These are phyloP conservation scores for Spinus olivaceus DNA, from an alignment of 2,797 vertebrate genomes.

Conservation along the genomic window DNA sequence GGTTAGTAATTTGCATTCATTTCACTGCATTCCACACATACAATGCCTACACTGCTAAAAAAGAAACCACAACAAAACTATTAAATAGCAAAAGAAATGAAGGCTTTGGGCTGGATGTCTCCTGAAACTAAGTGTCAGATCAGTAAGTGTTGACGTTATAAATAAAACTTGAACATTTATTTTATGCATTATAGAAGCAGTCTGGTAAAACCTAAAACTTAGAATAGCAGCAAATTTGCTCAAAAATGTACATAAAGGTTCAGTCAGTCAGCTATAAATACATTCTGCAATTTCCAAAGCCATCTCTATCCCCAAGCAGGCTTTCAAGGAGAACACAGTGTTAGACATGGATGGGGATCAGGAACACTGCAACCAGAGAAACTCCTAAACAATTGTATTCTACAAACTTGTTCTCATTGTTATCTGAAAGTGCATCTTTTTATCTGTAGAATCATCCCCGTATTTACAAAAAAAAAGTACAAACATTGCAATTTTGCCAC, in stretches of 20 bases:
- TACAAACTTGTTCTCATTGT: not conserved
- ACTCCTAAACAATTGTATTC: not conserved
- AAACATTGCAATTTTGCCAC: conserved; percentile 16
- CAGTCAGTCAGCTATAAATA: conserved; percentile 30
- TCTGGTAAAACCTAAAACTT: conserved; percentile 1
- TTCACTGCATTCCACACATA: not conserved
- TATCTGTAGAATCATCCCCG: conserved; percentile 49
- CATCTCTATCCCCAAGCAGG: not conserved
- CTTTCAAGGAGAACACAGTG: not conserved
- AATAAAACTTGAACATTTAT: conserved; percentile 27
- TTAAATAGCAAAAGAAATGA: not conserved
- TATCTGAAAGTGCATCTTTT: conserved; percentile 57
- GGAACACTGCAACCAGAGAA: not conserved
- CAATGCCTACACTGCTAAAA: not conserved
- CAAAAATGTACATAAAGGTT: not conserved
- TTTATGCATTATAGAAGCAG: not conserved
- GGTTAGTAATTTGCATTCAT: not conserved
- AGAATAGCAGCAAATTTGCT: conserved; percentile 30
- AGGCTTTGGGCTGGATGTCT: not conserved
- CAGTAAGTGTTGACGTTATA: not conserved
- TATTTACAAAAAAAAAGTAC: conserved; percentile 18
- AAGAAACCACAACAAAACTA: not conserved
- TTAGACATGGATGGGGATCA: not conserved
- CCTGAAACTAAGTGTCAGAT: not conserved
- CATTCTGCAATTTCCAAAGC: not conserved